phyloP scores from a whole-genome alignment of 2,888 invertebrate species.

The Altica lythri region DNA sequence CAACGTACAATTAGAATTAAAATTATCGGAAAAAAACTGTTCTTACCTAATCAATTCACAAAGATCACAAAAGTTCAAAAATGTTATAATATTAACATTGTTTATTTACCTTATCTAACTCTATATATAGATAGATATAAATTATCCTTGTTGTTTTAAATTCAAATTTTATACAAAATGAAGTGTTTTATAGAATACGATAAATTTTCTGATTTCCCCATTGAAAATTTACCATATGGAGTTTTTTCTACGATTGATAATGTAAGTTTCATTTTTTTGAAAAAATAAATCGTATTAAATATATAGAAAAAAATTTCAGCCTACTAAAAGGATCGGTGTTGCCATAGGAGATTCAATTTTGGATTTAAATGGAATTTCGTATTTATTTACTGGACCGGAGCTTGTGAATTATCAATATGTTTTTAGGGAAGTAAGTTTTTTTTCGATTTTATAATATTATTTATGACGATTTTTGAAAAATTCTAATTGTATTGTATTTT shows the following conservation, averaged over 20 bases:
- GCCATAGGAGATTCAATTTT: constrained; percentile 93
- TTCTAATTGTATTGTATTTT: too few species aligned
- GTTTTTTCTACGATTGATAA: constrained; percentile 87
- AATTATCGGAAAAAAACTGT: too few species aligned
- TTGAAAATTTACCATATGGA: constrained; percentile 96
- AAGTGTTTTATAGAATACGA: constrained; percentile 74
- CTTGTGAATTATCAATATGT: constrained; percentile 74
- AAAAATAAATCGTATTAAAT: too few species aligned
- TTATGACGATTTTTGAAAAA: too few species aligned
- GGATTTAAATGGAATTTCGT: constrained; percentile 79
- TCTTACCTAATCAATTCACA: too few species aligned
- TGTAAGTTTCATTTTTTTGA: constrained; percentile 67
- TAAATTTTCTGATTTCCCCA: constrained; percentile 82
- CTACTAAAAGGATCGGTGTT: constrained; percentile 83
- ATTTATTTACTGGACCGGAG: constrained; percentile 79
- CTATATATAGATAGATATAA: too few species aligned
- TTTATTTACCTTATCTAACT: too few species aligned
- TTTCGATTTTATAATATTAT: too few species aligned
- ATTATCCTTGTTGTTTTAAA: not conserved
- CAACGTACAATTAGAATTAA: too few species aligned
- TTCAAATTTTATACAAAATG: constrained; percentile 55
- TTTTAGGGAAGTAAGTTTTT: constrained; percentile 72
- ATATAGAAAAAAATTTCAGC: constrained; percentile 72
- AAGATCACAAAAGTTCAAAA: too few species aligned
- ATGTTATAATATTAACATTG: too few species aligned